Conservation (phyloP, 2,888 invertebrate species). For the Lysandra coridon region DNA sequence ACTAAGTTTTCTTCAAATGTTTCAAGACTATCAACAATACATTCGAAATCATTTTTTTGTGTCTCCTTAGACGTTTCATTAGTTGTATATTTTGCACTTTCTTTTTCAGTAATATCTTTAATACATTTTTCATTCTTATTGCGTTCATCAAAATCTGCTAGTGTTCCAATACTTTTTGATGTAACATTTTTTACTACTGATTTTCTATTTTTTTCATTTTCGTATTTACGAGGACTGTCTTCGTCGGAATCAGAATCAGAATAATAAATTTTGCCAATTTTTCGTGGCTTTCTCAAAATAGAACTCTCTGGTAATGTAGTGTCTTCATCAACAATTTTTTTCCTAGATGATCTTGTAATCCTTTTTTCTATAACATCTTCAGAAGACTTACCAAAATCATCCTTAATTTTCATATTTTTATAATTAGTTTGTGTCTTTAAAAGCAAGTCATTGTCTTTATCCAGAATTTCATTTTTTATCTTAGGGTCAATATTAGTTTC, state of each 20-base stretch:
- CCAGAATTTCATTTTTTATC: background rate
- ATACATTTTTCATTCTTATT: background rate
- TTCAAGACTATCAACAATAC: slow-evolving; percentile 61
- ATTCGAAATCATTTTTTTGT: slow-evolving; percentile 46
- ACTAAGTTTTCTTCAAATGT: slow-evolving; percentile 62
- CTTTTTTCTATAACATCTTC: slow-evolving; percentile 17
- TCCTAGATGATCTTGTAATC: slow-evolving; percentile 10
- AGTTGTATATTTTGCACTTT: background rate
- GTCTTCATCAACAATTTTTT: background rate
- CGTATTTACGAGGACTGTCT: background rate
- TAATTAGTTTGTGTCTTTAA: background rate
- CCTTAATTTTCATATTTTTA: slow-evolving; percentile 32
- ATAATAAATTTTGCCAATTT: background rate
- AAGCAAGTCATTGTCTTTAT: background rate
- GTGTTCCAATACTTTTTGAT: background rate
- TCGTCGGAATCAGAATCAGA: background rate
- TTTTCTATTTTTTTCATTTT: background rate
- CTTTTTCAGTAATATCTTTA: background rate
- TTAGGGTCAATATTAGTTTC: background rate
- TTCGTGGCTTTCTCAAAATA: background rate
- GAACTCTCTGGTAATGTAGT: background rate
- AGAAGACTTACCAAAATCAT: slow-evolving; percentile 36
- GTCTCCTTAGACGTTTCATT: background rate
- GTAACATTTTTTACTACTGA: background rate
- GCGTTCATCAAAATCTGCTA: background rate